Conservation (phyloP, 2,888 invertebrate species). For the Caenorhabditis uteleia region DNA sequence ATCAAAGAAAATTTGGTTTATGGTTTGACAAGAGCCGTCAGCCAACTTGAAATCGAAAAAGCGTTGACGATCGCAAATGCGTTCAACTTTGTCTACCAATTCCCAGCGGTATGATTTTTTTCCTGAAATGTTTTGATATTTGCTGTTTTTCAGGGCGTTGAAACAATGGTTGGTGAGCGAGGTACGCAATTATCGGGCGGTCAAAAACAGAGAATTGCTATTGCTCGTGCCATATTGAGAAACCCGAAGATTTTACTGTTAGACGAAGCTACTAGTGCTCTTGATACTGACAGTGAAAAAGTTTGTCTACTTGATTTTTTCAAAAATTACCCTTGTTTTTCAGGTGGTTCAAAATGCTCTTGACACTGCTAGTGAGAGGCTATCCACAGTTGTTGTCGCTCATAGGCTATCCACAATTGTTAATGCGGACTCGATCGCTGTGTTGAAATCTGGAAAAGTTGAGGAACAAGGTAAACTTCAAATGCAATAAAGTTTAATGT, state of each 20-base stretch:
- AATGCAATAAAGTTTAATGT: too few species aligned
- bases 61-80: constrained; percentile 71
- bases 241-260: constrained; percentile 40
- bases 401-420: constrained; percentile 72
- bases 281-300: constrained; percentile 57
- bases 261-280: constrained; percentile 48
- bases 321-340: background rate
- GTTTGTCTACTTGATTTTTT: constrained; percentile 17
- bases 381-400: constrained; percentile 72
- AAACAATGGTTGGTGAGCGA: constrained; percentile 71
- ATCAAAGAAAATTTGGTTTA: constrained; percentile 51
- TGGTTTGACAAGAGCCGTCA: constrained; percentile 16
- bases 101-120: too few species aligned
- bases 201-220: constrained; percentile 72
- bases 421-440: constrained; percentile 72
- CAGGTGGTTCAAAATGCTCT: constrained; percentile 75
- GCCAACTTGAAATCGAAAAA: constrained; percentile 44
- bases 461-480: constrained; percentile 20
- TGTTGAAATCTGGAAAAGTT: constrained; percentile 69
- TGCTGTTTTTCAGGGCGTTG: too few species aligned
- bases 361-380: constrained; percentile 73
- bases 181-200: constrained; percentile 71
- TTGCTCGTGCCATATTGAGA: constrained; percentile 69
- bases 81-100: constrained; percentile 70
- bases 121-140: too few species aligned